Evolutionary conservation across 2,888 invertebrate species (phyloP).

Genomic region (Hirtodrosophila alboralis): DNA sequence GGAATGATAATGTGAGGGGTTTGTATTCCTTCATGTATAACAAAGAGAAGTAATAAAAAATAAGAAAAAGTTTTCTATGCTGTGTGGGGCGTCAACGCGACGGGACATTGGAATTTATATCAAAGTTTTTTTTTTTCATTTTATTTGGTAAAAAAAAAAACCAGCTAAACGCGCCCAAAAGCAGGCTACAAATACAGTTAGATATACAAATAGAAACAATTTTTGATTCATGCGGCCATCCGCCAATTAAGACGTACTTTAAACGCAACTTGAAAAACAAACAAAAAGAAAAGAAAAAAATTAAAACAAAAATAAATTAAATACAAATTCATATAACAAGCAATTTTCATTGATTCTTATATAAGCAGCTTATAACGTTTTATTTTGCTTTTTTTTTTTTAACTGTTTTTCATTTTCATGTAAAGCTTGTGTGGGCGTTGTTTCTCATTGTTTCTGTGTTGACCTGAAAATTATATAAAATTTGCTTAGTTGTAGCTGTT

Average conservation of each 20-base stretch:
- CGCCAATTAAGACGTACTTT: slow-evolving; percentile 56
- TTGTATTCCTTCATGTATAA: slow-evolving; percentile 9
- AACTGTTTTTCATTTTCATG: slow-evolving; percentile 16
- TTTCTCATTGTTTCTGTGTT: slow-evolving; percentile 13
- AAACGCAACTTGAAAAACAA: slow-evolving; percentile 28
- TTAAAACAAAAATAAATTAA: slow-evolving; percentile 3
- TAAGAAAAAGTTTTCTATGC: slow-evolving; percentile 30
- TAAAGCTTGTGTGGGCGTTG: slow-evolving; percentile 51
- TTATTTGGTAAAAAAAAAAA: slow-evolving; percentile 7
- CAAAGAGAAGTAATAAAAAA: slow-evolving; percentile 50
- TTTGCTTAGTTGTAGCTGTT: slow-evolving; percentile 34
- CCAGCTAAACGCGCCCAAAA: slow-evolving; percentile 11
- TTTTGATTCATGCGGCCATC: slow-evolving; percentile 47
- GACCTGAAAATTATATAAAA: slow-evolving; percentile 40
- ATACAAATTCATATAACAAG: slow-evolving; percentile 29
- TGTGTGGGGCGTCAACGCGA: slow-evolving; percentile 48
- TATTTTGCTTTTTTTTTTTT: slow-evolving; percentile 12
- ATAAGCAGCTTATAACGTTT: slow-evolving; percentile 69
- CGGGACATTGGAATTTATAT: slow-evolving; percentile 44
- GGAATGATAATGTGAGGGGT: not conserved
- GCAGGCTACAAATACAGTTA: slow-evolving; percentile 12
- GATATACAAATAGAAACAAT: slow-evolving; percentile 11
- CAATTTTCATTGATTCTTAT: slow-evolving; percentile 63
- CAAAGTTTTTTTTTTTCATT: slow-evolving; percentile 22
- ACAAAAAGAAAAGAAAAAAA: slow-evolving; percentile 1